Conservation (phyloP, 2,797 vertebrate genomes). For the Acropternis orthonyx region DNA sequence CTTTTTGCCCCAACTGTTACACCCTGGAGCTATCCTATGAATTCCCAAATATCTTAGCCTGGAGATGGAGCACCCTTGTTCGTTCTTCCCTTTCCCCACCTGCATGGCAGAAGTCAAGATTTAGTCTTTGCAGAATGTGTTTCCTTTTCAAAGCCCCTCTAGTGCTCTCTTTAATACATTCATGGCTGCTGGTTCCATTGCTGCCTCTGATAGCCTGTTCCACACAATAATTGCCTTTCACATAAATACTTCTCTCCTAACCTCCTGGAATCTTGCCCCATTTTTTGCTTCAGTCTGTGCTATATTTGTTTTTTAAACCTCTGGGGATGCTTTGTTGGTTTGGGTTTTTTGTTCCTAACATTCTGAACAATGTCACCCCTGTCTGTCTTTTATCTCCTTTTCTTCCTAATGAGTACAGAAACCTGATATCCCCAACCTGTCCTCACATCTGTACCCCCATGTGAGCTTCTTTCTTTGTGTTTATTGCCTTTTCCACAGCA, state of each 20-base stretch:
- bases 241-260: neutral
- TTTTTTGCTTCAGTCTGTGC: neutral
- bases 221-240: neutral
- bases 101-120: neutral
- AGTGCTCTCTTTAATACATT: neutral
- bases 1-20: neutral
- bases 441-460: neutral
- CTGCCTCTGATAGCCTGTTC: neutral
- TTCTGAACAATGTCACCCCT: neutral
- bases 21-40: neutral
- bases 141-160: neutral
- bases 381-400: neutral
- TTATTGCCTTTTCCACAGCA: neutral
- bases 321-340: neutral
- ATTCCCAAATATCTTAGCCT: neutral
- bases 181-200: neutral
- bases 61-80: neutral
- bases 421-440: neutral
- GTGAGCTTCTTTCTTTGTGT: neutral
- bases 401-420: conserved; percentile 14
- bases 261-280: neutral
- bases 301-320: neutral
- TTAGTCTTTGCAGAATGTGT: neutral
- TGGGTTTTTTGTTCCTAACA: neutral
- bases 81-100: neutral